Base-by-base conservation (phyloP, 1,140 invertebrate species). In the Pseudachorutes palmiensis region DNA sequence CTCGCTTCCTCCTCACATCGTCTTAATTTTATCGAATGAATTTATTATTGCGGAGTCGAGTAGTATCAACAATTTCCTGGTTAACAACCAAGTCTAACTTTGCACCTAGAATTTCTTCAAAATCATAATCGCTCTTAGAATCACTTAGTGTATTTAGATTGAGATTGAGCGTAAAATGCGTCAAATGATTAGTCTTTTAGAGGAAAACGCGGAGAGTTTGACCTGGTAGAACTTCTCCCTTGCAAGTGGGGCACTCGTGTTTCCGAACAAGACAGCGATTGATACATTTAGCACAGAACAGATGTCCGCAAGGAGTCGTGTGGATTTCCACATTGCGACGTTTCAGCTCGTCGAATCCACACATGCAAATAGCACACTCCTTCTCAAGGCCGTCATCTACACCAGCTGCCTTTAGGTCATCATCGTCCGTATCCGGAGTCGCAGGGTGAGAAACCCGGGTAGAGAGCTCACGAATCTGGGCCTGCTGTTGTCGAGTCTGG, bases 291-390 rank as follows among this genome's bases (percentile, higher is more conserved):
- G 31, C 32, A 31, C 66, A 68, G 30, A 64, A 68, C 41, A 68
- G 26, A 28, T 68, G 66, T 22, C 66, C 66, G 29, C 66, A 68
- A 1, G 66, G 66, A 12, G 66, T 68, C 24, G 66, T 68, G 31
- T 68, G 66, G 41, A 68, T 63, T 32, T 68, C 66, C 22, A 62
- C 66, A 14, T 63, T 45, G 9, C 28, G 28, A 31, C 32, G 36
- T 28, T 55, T 68, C 49, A 68, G 29, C 24, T 68, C 51, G 19
- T 68, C 51, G 24, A 68, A 68, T 31, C 36, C 48, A 31, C 51
- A 24, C 49, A 68, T 1, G 31, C 66, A 68, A 64, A 68, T 68
- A 26, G 36, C 66, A 64, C 66, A 68, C 45, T 68, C 66, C 5
- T 51, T 29, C 1, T 29, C 66, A 32, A 33, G 22, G 0, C 62